Conservation (phyloP, 2,797 vertebrate genomes). For the Acomys russatus region DNA sequence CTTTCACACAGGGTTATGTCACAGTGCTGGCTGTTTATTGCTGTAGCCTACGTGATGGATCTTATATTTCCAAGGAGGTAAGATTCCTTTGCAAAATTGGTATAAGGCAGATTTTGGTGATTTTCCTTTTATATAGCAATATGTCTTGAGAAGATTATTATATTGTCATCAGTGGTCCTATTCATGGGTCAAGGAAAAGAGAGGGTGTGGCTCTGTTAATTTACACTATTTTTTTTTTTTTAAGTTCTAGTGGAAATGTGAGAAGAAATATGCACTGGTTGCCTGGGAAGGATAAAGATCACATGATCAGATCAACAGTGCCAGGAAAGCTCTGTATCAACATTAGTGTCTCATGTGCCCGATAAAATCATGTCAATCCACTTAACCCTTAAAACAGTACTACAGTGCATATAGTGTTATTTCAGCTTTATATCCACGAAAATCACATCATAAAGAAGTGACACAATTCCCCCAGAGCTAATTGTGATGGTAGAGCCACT, state of each 20-base stretch:
- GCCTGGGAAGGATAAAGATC: background rate
- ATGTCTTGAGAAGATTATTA: slow-evolving; percentile 27
- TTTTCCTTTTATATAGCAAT: slow-evolving; percentile 36
- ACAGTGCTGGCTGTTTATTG: slow-evolving; percentile 86
- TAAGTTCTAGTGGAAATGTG: background rate
- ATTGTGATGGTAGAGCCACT: slow-evolving; percentile 11
- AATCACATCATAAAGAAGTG: background rate
- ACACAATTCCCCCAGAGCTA: background rate
- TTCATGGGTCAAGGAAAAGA: slow-evolving; percentile 6
- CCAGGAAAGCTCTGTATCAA: background rate
- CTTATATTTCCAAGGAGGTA: slow-evolving; percentile 40
- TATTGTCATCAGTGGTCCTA: slow-evolving; percentile 53
- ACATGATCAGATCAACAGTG: background rate
- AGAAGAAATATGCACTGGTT: slow-evolving; percentile 28
- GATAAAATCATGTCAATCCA: background rate
- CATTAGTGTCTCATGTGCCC: background rate
- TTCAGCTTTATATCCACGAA: background rate
- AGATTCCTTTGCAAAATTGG: slow-evolving; percentile 67
- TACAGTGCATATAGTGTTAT: background rate
- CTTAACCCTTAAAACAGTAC: background rate
- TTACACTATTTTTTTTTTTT: slow-evolving; percentile 13
- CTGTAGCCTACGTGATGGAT: slow-evolving; percentile 48
- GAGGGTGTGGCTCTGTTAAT: background rate
- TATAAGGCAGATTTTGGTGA: background rate
- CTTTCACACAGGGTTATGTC: slow-evolving; percentile 89